Percentiles rank a stretch among this genome's conserved stretches.
Conservation (phyloP, 2,113 vertebrate species). For the Megaceryle torquata region DNA sequence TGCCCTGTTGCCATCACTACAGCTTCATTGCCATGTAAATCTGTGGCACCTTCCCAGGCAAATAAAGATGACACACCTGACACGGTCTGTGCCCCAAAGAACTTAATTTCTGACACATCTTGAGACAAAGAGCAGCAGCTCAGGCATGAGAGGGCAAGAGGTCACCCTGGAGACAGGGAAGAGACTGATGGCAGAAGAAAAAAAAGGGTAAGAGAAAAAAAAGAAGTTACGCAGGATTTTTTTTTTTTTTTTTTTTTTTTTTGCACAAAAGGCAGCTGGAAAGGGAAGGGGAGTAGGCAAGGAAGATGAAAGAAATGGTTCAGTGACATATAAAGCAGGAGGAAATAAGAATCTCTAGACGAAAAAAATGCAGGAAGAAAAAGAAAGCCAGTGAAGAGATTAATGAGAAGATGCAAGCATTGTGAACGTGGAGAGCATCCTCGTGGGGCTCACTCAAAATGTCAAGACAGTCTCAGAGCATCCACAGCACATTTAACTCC, state of each 20-base stretch:
- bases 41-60: background rate
- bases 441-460: background rate
- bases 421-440: background rate
- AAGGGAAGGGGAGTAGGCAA: background rate
- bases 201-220: background rate
- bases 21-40: background rate
- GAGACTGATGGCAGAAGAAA: background rate
- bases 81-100: background rate
- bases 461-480: background rate
- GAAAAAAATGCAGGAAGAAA: background rate
- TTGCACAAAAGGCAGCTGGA: background rate
- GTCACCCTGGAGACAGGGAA: background rate
- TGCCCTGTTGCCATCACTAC: background rate
- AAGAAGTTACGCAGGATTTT: background rate
- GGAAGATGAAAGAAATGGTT: background rate
- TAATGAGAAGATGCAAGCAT: background rate
- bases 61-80: conserved; percentile 22
- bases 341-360: background rate
- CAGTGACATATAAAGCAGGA: background rate
- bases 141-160: background rate
- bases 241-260: background rate
- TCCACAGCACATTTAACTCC: background rate
- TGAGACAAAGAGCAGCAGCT: conserved; percentile 8
- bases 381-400: background rate
- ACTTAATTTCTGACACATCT: conserved; percentile 1